Percentiles rank a stretch among this genome's conserved stretches.
phyloP scores from a whole-genome alignment of 2,888 invertebrate species.

The Hipparchia semele region DNA sequence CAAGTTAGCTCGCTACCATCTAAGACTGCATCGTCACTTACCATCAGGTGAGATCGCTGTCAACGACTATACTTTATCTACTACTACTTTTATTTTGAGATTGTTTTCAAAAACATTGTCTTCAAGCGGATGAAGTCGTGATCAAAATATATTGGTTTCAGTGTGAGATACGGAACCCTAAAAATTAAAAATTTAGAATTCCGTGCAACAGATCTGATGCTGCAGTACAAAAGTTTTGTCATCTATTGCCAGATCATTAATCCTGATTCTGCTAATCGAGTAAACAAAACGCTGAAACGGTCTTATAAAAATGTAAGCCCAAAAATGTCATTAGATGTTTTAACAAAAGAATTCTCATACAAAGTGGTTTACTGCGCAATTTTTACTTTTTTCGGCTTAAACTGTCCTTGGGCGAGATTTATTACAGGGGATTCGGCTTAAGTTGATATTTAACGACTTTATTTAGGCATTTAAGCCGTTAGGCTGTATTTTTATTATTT shows the following conservation, averaged over 20 bases:
- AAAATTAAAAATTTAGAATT: no score
- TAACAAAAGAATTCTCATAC: slow-evolving; percentile 9
- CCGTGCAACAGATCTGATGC: no score
- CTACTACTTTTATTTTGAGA: no score
- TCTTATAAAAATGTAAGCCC: slow-evolving; percentile 9
- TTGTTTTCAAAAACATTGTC: no score
- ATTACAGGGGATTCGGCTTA: slow-evolving; percentile 20
- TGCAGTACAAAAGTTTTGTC: not conserved
- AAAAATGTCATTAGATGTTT: slow-evolving; percentile 19
- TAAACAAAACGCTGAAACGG: slow-evolving; percentile 9
- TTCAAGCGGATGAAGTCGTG: no score
- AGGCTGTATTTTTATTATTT: slow-evolving; percentile 11
- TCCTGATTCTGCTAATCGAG: slow-evolving; percentile 6
- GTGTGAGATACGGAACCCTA: no score
- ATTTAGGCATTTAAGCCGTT: slow-evolving; percentile 25
- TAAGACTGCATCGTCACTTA: no score
- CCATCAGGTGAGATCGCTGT: no score
- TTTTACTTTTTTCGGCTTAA: slow-evolving; percentile 24
- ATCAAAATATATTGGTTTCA: no score
- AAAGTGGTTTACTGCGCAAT: slow-evolving; percentile 11
- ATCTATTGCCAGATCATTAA: slow-evolving; percentile 3
- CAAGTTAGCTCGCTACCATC: no score
- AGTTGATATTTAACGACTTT: slow-evolving; percentile 25
- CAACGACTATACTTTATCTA: no score
- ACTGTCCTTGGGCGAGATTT: slow-evolving; percentile 29